Base-by-base conservation (phyloP, 2,888 invertebrate species). In the Lasioglossum morio region DNA sequence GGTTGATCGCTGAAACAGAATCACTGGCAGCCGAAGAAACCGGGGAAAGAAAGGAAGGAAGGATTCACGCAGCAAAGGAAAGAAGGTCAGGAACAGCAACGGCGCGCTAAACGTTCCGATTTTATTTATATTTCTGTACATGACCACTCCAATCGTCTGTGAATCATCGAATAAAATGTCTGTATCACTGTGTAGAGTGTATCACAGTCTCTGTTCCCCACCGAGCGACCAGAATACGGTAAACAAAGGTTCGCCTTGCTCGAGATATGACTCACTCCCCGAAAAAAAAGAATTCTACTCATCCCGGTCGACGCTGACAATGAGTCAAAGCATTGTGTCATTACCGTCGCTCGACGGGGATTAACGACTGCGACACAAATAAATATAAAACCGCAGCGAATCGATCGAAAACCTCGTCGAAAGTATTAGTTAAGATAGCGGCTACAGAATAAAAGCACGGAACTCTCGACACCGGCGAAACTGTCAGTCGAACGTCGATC, bases 41-140 rank as follows among this genome's bases (percentile, higher is more conserved):
- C 5, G 16, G 37, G 23, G 19, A 8, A n/a, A 19, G 48, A n/a
- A 30, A 79, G 10, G 30, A 75, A 70, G 34, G 34, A 34, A 34
- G 4, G 8, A 66, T 34, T 46, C 48, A 46, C 66, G 19, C 19
- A 10, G 76, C n/a, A 27, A 63, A 40, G 81, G 84, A 79, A 63
- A 84, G 80, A 88, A 79, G 88, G 84, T 83, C 80, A 88, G 85
- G 90, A 84, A 79, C 81, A 79, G 85, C 82, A 74, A 84, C 70
- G 74, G 63, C 73, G 84, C 48, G 82, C 69, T 83, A 87, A 84
- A 72, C 40, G 78, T 86, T 82, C 77, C 81, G 63, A 81, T 46
- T 90, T 90, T 90, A 90, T 90, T 91, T 91, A 88, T 90, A 88
- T 86, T 85, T 88, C 40, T 88, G 80, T 87, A 89, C 83, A 87